Evolutionary conservation across 2,797 vertebrate species (phyloP), one percentile per base, ranked within the genome.

Genomic region (Urocyon cinereoargenteus): DNA sequence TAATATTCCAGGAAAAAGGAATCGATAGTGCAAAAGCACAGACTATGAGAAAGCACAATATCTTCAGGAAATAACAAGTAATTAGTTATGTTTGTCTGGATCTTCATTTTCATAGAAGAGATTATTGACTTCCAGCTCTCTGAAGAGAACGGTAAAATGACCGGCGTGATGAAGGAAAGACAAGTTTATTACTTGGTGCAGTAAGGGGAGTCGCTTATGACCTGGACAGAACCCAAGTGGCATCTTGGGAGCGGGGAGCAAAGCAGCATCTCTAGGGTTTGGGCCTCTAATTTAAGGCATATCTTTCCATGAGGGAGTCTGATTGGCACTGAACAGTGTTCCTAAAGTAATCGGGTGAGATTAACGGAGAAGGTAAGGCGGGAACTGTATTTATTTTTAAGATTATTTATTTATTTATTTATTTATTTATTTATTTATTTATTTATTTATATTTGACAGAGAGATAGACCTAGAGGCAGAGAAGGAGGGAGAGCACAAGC

Each of bases 101-200:
- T 91, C 68, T 57, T 10, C 64, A 28, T 72, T 96, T 95, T 89
- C 5, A 51, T 83, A 75, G 68, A 83, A 73, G 85, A 86, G 16
- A 94, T n/a, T 66, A 62, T 61, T 45, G 72, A 61, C 57, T 68
- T 15, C 36, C 70, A 82, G 18, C 24, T 66, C 12, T 28, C 57
- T 75, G 24, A 93, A 82, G 24, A 89, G 28, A 82, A 15, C 19
- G 86, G n/a, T 36, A 75, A 92, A 83, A 83, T 51, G 81, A 49
- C 6, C 34, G n/a, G 4, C 40, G 83, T 73, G 13, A 72, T 66
- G 34, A 66, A 94, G 11, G 24, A 90, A 87, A 87, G 36, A 73
- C 45, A 82, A 16, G 2, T 86, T 68, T 73, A 73, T 34, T 75
- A 51, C 26, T 81, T 75, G 66, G 8, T 79, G 19, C 3, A 16